phyloP scores from a whole-genome alignment of 1,140 invertebrate species.

The Nixonia krombeini region DNA sequence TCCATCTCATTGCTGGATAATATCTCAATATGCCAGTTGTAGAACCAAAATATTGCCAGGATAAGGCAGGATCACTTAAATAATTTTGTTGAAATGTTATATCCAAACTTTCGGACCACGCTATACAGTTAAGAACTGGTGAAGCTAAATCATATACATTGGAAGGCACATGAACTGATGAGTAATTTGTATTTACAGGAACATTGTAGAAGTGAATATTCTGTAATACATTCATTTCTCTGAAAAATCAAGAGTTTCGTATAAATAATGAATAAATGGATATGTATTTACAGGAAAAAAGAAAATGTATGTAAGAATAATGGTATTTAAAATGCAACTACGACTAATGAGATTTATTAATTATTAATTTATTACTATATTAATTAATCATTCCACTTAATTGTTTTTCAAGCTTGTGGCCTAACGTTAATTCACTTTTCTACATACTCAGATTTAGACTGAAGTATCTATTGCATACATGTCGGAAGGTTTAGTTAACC shows the following conservation, averaged over 20 bases:
- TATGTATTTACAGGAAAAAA: too few relatives aligned
- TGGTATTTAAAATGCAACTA: too few relatives aligned
- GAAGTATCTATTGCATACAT: too few relatives aligned
- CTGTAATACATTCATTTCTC: constrained; percentile 75
- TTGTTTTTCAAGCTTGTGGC: too few relatives aligned
- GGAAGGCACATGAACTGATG: constrained; percentile 93
- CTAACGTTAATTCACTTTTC: too few relatives aligned
- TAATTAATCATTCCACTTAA: too few relatives aligned
- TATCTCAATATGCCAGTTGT: constrained; percentile 91
- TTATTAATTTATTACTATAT: too few relatives aligned
- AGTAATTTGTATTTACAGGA: constrained; percentile 84
- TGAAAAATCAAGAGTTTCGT: constrained; percentile 18
- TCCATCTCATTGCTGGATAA: constrained; percentile 82
- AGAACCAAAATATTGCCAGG: constrained; percentile 97
- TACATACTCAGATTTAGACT: too few relatives aligned
- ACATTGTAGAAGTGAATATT: constrained; percentile 90
- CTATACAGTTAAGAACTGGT: constrained; percentile 80
- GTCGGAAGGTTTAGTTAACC: too few relatives aligned
- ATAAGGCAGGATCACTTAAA: constrained; percentile 86
- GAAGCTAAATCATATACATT: constrained; percentile 88
- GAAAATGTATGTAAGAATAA: too few relatives aligned
- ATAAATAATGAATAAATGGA: background rate
- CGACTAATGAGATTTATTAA: too few relatives aligned
- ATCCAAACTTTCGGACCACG: constrained; percentile 90
- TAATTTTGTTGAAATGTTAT: constrained; percentile 89